Percentiles rank a stretch among this genome's conserved stretches.
Conservation (phyloP, 2,797 vertebrate species). For the Myotis vivesi region DNA sequence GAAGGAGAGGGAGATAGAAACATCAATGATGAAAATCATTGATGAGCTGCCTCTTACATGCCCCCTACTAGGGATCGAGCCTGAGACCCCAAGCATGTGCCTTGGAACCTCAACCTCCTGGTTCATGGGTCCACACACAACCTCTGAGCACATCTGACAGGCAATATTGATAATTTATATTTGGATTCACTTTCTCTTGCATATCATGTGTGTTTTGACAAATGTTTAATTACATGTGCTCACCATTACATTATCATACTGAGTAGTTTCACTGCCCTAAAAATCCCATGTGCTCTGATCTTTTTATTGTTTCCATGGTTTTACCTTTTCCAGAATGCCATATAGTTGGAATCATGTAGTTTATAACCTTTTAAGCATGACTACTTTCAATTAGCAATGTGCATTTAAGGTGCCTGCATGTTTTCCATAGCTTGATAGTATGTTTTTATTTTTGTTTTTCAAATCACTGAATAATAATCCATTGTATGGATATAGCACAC, state of each 20-base stretch:
- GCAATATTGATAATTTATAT: neutral
- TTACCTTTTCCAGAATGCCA: neutral
- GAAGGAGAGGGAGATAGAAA: no score
- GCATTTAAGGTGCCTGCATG: neutral
- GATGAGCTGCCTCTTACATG: no score
- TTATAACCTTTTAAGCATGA: neutral
- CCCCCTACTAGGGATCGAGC: no score
- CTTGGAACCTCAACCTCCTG: no score
- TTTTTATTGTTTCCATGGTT: neutral
- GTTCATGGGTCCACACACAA: no score
- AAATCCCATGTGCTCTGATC: neutral
- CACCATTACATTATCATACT: neutral
- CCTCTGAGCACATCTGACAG: no score
- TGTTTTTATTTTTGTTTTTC: neutral
- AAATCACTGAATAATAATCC: neutral
- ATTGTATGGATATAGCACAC: neutral
- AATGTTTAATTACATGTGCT: neutral
- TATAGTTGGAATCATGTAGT: neutral
- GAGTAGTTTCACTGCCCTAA: neutral
- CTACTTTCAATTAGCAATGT: neutral
- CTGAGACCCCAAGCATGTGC: no score
- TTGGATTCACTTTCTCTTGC: neutral
- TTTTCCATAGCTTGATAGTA: neutral
- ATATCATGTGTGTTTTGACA: neutral
- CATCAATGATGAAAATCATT: no score